Base-by-base conservation (phyloP, 2,888 invertebrate genomes). In the Platynereis dumerilii region DNA sequence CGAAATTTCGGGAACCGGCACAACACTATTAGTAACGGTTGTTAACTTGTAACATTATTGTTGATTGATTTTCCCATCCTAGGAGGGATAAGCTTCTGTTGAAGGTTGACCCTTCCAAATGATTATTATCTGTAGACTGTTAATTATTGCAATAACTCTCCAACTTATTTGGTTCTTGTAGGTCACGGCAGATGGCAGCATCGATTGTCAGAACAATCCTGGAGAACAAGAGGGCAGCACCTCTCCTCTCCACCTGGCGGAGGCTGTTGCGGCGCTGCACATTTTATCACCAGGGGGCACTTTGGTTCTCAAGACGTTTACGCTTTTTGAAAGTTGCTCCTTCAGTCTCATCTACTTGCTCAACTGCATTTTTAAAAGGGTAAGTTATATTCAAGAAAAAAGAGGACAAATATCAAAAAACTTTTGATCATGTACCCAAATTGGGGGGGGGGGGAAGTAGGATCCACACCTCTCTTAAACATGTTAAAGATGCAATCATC, bases 151-250 rank as follows among this genome's bases (percentile, higher is more conserved):
- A n/a, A n/a, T n/a, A n/a, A n/a, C n/a, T n/a, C n/a, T n/a, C n/a
- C n/a, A n/a, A n/a, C n/a, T n/a, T n/a, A 34, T 7, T 34, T 34
- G 34, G 5, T 34, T 34, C 34, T 34, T 34, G 34, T 77, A 91
- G 88, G 89, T 96, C 39, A 96, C 96, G 3, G 95, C 95, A 0
- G 97, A 97, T 87, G 97, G 97, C 0, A 95, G 96, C 75, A 89
- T 96, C 34, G 92, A 96, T 81, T 97, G 96, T 78, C 89, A 91
- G 66, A 88, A 89, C 61, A 88, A 89, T 76, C 96, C 96, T 0
- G 93, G 90, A 44, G 91, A 92, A 73, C 97, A 97, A 82, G 97
- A 97, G 79, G 87, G 85, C 64, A 86, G 88, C 0, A 93, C 96
- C 0, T 88, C 90, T 7, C 88, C 89, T 2, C 86, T 97, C 12